Conservation (phyloP, 2,797 vertebrate genomes). For the Molossus molossus region DNA sequence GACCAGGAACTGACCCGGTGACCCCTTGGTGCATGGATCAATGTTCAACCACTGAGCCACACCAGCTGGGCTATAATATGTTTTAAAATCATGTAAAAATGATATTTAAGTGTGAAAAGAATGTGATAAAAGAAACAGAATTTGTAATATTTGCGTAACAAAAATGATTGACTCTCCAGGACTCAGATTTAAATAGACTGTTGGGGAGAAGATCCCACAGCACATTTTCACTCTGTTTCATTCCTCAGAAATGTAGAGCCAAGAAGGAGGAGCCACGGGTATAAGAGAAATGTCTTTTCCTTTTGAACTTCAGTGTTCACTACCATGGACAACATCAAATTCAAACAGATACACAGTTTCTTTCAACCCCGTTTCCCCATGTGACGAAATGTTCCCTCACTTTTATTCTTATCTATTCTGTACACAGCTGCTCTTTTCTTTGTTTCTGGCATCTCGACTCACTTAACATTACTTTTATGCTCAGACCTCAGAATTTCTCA, state of each 20-base stretch:
- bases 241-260: background rate
- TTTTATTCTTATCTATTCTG: slow-evolving; percentile 78
- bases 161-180: background rate
- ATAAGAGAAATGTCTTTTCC: background rate
- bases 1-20: too few relatives aligned
- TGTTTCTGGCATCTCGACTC: slow-evolving; percentile 82
- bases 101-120: background rate
- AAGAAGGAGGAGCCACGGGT: background rate
- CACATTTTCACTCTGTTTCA: slow-evolving; percentile 43
- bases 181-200: background rate
- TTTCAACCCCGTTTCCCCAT: slow-evolving; percentile 75
- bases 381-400: slow-evolving; percentile 66
- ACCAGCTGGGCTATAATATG: background rate
- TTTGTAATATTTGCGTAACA: background rate
- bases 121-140: background rate
- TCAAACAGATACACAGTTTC: slow-evolving; percentile 65
- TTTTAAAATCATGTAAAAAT: background rate
- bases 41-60: too few relatives aligned
- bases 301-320: slow-evolving; percentile 56
- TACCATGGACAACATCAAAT: slow-evolving; percentile 42
- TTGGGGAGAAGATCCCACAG: background rate
- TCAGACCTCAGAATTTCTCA: slow-evolving; percentile 63
- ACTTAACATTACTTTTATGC: slow-evolving; percentile 73
- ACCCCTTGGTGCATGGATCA: too few relatives aligned
- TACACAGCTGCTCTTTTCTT: slow-evolving; percentile 79